phyloP scores from a whole-genome alignment of 2,797 vertebrate species.

The Eremophila alpestris region DNA sequence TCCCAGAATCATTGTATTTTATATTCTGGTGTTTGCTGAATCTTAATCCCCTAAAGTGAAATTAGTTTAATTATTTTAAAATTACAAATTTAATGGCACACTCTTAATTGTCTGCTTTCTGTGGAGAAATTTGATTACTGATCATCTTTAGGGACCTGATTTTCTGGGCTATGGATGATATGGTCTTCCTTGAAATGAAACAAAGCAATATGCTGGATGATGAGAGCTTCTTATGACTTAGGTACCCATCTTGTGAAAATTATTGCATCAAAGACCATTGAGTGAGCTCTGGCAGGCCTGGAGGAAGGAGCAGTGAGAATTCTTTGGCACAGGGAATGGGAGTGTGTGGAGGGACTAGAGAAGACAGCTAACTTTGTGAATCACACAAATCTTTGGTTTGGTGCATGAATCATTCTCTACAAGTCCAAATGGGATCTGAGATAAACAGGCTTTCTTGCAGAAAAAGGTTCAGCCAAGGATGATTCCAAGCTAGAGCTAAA shows the following conservation, averaged over 20 bases:
- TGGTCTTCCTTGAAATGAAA: background rate
- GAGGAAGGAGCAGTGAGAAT: background rate
- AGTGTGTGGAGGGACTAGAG: background rate
- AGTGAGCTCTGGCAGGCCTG: background rate
- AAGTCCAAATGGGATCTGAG: slow-evolving; percentile 72
- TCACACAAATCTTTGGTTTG: background rate
- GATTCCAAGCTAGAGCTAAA: slow-evolving; percentile 77
- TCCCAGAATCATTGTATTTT: background rate
- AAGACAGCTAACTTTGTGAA: background rate
- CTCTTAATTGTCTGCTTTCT: background rate
- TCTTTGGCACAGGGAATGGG: background rate
- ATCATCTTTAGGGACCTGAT: background rate
- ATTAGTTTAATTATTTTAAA: background rate
- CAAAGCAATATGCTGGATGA: background rate
- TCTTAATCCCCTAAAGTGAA: background rate
- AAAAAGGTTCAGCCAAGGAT: slow-evolving; percentile 77
- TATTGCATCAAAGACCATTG: background rate
- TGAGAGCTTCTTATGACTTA: background rate
- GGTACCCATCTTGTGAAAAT: background rate
- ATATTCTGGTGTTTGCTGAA: background rate
- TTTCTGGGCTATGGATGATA: background rate
- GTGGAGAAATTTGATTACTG: background rate
- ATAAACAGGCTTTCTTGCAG: slow-evolving; percentile 74
- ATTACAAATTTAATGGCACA: background rate
- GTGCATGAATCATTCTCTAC: background rate